These are phyloP conservation scores for Fulica atra DNA, from an alignment of 2,113 vertebrate genomes.

Conservation along the genomic window DNA sequence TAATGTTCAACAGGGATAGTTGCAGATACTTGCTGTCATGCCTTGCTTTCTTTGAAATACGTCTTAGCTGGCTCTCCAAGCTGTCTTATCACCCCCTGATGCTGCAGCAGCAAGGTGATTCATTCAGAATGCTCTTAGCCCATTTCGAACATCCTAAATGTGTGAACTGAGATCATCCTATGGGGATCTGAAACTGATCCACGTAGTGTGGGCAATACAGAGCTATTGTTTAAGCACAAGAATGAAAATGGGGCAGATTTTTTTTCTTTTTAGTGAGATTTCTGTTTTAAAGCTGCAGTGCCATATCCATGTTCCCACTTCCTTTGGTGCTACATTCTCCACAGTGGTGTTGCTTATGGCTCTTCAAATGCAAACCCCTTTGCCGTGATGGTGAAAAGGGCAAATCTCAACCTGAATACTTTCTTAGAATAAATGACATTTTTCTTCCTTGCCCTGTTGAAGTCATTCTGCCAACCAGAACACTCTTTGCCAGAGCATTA, in stretches of 20 bases:
- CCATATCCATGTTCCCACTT: not conserved
- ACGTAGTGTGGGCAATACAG: not conserved
- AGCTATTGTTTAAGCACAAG: not conserved
- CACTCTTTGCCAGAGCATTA: not conserved
- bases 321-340: not conserved
- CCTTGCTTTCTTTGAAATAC: conserved; percentile 53
- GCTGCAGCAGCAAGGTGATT: conserved; percentile 28
- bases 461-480: not conserved
- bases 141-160: not conserved
- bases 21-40: conserved; percentile 57
- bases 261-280: not conserved
- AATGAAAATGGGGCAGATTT: not conserved
- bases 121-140: not conserved
- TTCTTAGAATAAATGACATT: not conserved
- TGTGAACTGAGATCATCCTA: not conserved
- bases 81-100: conserved; percentile 8
- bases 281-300: not conserved
- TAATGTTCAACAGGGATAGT: conserved; percentile 55
- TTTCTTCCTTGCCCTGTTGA: not conserved
- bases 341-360: not conserved
- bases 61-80: conserved; percentile 24
- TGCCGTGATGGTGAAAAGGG: not conserved
- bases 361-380: not conserved
- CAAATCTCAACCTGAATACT: not conserved
- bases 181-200: not conserved